Evolutionary conservation across 2,797 vertebrate species (phyloP), one percentile per base, ranked within the genome.

Genomic region (Periparus ater): DNA sequence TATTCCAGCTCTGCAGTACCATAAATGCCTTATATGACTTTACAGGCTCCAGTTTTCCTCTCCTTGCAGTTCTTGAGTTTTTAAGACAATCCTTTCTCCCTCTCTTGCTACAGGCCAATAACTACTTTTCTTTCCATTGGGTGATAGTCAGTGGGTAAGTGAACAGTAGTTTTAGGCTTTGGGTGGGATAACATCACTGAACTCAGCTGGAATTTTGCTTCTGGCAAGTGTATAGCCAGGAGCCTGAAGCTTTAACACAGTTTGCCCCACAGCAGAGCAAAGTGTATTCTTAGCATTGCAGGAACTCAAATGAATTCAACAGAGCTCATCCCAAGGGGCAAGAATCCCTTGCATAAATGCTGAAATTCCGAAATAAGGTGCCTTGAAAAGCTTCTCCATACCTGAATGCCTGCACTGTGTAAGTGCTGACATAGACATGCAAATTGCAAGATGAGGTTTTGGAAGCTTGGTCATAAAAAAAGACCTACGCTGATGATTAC

Each of bases 351-450:
- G 65, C 79, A 84, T 62, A 83, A 96, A 72, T 62, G 79, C 54
- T 88, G 89, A 88, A 75, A 84, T 81, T 86, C 85, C 79, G 70
- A 85, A 95, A 72, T 54, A 83, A 80, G 40, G 53, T n/a, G n/a
- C n/a, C 40, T 61, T 72, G 36, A 73, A 83, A 88, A 84, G 55
- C 48, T 85, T 73, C 30, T 53, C 21, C 17, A 36, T 53, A 66
- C 47, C 53, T 36, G 38, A 88, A 78, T 53, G 32, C 5, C 36
- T 78, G 40, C 7, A 40, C 44, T 42, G 47, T 44, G 3, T 27
- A 85, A 86, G 27, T 36, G 50, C 71, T 87, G 80, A 90, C 70
- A 72, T 6, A 62, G 26, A 42, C 21, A 63, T 5, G 34, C 14
- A 88, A 70, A 76, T 71, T 1, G 0, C 9, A 60, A n/a, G n/a